Evolutionary conservation across 2,113 vertebrate genomes (phyloP), one percentile per base, ranked within the genome.

Genomic region (Sinocyclocheilus anshuiensis): DNA sequence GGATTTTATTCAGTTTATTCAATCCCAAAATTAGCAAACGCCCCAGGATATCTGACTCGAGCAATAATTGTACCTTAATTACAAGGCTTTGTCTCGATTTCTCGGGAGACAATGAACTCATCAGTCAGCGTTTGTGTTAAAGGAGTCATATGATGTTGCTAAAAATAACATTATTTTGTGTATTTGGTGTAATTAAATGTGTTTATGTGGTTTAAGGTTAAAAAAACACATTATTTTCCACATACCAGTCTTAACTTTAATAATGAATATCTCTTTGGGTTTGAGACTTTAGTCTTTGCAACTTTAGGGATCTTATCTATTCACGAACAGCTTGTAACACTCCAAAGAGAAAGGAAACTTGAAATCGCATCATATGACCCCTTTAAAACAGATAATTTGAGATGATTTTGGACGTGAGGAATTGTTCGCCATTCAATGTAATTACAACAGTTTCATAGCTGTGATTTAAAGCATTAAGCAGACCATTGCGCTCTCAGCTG

Each of bases 361-460:
- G 2, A 29, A 33, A 33, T 33, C 29, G 29, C 29, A 33, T 33
- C 29, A 33, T 33, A 33, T 33, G 29, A 1, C 29, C 29, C 29
- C 29, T 33, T 33, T 33, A 33, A 86, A 75, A 81, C 55, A 18
- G 80, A 83, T 77, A 45, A 61, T 78, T 33, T 80, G 79, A 42
- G 55, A 74, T 75, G 55, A 79, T 83, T 83, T 83, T 79, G 63
- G 75, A 83, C 50, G 18, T 42, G 48, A 67, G 80, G 74, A 42
- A 53, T 82, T 55, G 61, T 79, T 83, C n/a, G 61, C 42, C 59
- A 76, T 84, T 75, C 67, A 81, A 26, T 39, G 33, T 86, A 88
- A 85, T 87, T 87, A 22, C 82, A 90, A 42, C 84, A 86, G 71
- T 86, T 88, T 13, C 75, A 88, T 61, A 65, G 65, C 89, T 88